phyloP scores from a whole-genome alignment of 2,113 vertebrate species.

The Embiotoca jacksoni region DNA sequence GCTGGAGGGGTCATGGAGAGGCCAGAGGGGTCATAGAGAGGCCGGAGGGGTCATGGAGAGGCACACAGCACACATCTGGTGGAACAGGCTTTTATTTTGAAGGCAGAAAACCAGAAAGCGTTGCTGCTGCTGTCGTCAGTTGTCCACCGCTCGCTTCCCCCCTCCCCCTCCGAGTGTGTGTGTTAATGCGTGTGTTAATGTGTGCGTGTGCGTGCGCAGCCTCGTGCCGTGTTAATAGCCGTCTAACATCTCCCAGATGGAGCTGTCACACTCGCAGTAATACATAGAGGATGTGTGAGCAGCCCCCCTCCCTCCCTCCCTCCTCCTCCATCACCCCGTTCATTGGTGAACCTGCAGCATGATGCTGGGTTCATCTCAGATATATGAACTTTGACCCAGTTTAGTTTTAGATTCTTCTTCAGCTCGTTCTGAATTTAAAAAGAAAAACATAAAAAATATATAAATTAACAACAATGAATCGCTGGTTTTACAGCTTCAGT shows the following conservation, averaged over 20 bases:
- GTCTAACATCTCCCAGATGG: slow-evolving; percentile 72
- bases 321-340: background rate
- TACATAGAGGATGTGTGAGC: slow-evolving; percentile 49
- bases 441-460: too few relatives aligned
- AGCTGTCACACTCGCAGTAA: slow-evolving; percentile 53
- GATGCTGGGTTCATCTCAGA: too few relatives aligned
- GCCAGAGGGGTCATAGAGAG: too few relatives aligned
- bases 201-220: slow-evolving; percentile 33
- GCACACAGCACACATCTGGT: too few relatives aligned
- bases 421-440: too few relatives aligned
- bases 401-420: too few relatives aligned
- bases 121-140: slow-evolving; percentile 14
- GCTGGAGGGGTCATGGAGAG: too few relatives aligned
- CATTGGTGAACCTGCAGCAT: too few relatives aligned
- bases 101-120: slow-evolving; percentile 30
- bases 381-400: too few relatives aligned
- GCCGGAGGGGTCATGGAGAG: too few relatives aligned
- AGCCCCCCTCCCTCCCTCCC: slow-evolving; percentile 6
- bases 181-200: background rate
- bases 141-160: slow-evolving; percentile 11
- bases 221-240: slow-evolving; percentile 62
- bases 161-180: slow-evolving; percentile 25
- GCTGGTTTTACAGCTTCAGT: too few relatives aligned
- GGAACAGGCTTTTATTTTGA: slow-evolving; percentile 21
- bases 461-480: too few relatives aligned